A percentile compares a stretch with the other conserved stretches of the same genome.
Conservation (phyloP, 2,797 vertebrate species). For the Hoplostethus atlanticus region DNA sequence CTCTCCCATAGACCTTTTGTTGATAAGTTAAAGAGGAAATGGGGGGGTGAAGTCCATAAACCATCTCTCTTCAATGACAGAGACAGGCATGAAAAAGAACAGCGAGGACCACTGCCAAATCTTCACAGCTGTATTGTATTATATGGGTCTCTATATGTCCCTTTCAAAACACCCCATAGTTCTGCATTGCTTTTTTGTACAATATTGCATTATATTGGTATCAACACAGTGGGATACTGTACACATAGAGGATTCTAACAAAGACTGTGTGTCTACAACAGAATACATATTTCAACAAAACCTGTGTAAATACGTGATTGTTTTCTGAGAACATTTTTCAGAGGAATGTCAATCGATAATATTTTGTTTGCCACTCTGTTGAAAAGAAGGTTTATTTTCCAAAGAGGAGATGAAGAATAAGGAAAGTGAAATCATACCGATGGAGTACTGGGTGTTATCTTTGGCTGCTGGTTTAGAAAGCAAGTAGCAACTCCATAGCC, state of each 20-base stretch:
- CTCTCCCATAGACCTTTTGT: neutral
- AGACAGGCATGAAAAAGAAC: neutral
- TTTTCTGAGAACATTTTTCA: conserved; percentile 37
- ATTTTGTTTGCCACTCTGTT: conserved; percentile 25
- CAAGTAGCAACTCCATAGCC: neutral
- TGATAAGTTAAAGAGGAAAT: neutral
- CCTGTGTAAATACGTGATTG: conserved; percentile 18
- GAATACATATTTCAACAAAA: conserved; percentile 13
- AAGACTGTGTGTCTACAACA: neutral
- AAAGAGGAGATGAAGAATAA: conserved; percentile 23
- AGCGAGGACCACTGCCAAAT: conserved; percentile 2
- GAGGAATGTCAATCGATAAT: conserved; percentile 19
- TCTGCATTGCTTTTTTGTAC: neutral
- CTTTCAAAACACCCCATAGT: conserved; percentile 2
- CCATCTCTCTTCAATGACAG: neutral
- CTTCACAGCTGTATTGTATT: neutral
- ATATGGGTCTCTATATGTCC: neutral
- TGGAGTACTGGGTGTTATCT: conserved; percentile 38
- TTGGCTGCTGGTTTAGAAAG: conserved; percentile 49
- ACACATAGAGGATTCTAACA: neutral
- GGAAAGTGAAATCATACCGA: conserved; percentile 36
- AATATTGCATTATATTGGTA: neutral
- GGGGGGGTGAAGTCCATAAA: neutral
- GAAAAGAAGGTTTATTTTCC: neutral
- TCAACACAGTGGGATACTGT: neutral